Percentiles rank a stretch among this genome's conserved stretches.
These are phyloP conservation scores for Drosophila kikkawai DNA, from an alignment of 1,140 invertebrate genomes.

Conservation along the genomic window DNA sequence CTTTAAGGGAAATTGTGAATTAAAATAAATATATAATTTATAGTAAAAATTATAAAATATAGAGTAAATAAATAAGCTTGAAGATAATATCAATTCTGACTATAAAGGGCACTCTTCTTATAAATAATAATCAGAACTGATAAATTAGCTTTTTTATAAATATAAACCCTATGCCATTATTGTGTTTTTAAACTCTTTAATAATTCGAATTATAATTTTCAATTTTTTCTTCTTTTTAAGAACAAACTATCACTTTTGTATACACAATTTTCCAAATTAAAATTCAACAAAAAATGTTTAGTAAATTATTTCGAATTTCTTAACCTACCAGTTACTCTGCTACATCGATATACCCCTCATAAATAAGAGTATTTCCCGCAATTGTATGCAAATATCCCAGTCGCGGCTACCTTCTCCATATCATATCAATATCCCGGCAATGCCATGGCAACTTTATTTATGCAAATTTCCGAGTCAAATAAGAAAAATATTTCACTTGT, in stretches of 20 bases:
- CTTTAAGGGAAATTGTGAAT: slow-evolving; percentile 17
- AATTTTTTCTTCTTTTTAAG: not conserved
- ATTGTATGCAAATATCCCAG: slow-evolving; percentile 42
- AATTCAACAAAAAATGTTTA: fast-evolving
- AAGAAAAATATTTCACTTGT: slow-evolving; percentile 57
- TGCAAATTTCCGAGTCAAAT: slow-evolving; percentile 54
- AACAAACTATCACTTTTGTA: not conserved
- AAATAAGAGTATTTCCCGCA: slow-evolving; percentile 5
- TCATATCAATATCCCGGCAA: slow-evolving; percentile 51
- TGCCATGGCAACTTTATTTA: slow-evolving; percentile 54
- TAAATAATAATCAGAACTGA: not conserved
- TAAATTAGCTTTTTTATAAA: too few species aligned
- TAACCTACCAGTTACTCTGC: too few species aligned
- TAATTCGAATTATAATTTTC: not conserved
- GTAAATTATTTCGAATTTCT: not conserved
- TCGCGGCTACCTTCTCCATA: slow-evolving; percentile 41
- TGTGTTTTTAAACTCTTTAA: too few species aligned
- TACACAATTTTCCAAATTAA: too few species aligned
- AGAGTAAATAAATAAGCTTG: not conserved
- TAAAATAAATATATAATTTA: too few species aligned
- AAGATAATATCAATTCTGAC: not conserved
- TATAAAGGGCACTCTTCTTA: not conserved
- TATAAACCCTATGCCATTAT: too few species aligned
- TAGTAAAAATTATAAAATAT: too few species aligned
- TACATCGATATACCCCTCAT: not conserved